Evolutionary conservation across 2,113 vertebrate genomes (phyloP).

Genomic region (Psilopsiagon aymara): DNA sequence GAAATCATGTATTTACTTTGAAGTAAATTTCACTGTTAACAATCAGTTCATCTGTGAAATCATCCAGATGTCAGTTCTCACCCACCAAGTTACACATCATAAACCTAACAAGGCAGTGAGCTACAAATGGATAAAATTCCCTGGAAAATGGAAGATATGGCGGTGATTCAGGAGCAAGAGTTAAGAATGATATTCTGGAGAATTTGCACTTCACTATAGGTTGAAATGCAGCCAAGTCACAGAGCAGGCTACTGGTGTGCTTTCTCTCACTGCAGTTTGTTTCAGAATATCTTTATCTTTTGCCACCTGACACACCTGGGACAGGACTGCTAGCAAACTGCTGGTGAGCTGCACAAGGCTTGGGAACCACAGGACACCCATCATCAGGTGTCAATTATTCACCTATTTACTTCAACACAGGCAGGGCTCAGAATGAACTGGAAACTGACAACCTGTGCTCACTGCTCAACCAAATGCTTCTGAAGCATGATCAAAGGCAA

Average conservation of each 20-base stretch:
- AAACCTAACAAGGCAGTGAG: neutral
- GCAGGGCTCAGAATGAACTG: neutral
- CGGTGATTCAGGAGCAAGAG: neutral
- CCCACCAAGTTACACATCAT: neutral
- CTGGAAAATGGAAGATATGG: neutral
- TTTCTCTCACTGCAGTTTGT: neutral
- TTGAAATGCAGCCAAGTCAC: neutral
- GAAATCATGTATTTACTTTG: neutral
- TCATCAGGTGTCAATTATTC: neutral
- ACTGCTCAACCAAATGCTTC: neutral
- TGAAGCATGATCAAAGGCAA: neutral
- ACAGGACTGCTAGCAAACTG: neutral
- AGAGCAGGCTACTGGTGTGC: neutral
- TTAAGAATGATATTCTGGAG: neutral
- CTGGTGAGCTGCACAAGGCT: neutral
- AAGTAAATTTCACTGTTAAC: neutral
- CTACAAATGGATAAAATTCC: neutral
- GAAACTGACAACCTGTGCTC: neutral
- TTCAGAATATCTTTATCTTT: neutral
- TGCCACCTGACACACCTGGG: neutral
- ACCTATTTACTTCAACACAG: neutral
- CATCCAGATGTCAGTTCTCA: neutral
- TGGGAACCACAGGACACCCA: neutral
- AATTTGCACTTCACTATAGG: neutral
- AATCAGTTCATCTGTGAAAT: neutral